A percentile compares a stretch with the other conserved stretches of the same genome.
Evolutionary conservation across 2,797 vertebrate genomes (phyloP).

Genomic region (Catamblyrhynchus diadema): DNA sequence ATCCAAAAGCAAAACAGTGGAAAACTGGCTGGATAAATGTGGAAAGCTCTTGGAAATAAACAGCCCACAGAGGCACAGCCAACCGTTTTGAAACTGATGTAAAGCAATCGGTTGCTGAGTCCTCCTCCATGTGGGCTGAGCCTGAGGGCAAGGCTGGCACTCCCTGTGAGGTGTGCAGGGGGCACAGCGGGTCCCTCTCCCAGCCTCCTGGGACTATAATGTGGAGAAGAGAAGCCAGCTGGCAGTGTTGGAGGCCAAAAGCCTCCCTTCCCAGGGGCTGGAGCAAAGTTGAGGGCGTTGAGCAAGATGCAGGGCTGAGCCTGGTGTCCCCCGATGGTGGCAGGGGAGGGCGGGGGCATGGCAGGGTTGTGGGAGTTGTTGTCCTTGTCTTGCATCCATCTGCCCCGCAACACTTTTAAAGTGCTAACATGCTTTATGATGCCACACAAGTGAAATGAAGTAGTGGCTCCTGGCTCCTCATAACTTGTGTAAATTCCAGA

Average conservation of each 20-base stretch:
- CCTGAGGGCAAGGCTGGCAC: not conserved
- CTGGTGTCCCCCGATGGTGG: rapidly evolving
- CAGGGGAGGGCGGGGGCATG: not conserved
- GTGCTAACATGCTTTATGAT: constrained; percentile 26
- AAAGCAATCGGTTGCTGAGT: rapidly evolving
- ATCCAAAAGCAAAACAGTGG: not conserved
- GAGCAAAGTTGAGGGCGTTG: constrained; percentile 28
- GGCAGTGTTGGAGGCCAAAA: not conserved
- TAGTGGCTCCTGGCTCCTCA: constrained; percentile 38
- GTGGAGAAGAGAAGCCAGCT: not conserved
- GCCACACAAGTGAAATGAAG: not conserved
- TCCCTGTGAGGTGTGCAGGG: not conserved
- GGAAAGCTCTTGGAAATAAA: constrained; percentile 19
- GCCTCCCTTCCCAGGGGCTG: not conserved
- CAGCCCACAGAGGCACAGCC: not conserved
- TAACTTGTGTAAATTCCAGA: constrained; percentile 59
- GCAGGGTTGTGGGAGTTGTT: not conserved
- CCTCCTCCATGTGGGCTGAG: not conserved
- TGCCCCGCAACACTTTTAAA: not conserved
- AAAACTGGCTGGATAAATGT: constrained; percentile 2
- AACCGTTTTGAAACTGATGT: not conserved
- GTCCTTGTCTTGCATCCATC: rapidly evolving
- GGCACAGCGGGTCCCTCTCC: not conserved
- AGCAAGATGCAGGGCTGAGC: not conserved
- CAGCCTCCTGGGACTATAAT: rapidly evolving